Evolutionary conservation across 2,888 invertebrate species (phyloP).

Genomic region (Branchipolynoe longqiensis): DNA sequence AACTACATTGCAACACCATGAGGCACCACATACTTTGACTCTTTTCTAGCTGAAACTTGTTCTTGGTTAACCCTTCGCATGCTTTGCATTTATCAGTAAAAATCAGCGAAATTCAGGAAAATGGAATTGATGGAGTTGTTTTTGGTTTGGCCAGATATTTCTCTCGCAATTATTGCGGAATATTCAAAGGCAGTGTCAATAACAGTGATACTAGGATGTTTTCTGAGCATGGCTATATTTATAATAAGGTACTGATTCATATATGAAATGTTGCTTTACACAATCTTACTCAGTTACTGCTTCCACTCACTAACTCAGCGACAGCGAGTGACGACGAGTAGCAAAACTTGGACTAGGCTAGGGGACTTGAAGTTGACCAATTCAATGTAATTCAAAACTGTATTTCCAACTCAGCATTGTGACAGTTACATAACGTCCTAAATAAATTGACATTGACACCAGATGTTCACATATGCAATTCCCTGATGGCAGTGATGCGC

Average conservation of each 20-base stretch:
- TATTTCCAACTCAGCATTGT: background rate
- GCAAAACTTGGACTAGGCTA: background rate
- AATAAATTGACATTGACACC: too few relatives aligned
- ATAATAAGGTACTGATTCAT: constrained; percentile 5
- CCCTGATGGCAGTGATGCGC: too few relatives aligned
- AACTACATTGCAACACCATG: too few relatives aligned
- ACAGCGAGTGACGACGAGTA: background rate
- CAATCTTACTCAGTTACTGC: background rate
- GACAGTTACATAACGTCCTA: background rate
- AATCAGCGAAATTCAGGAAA: too few relatives aligned
- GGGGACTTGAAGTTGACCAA: background rate
- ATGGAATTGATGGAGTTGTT: too few relatives aligned
- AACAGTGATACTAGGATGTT: constrained; percentile 26
- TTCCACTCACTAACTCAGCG: background rate
- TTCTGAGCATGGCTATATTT: constrained; percentile 35
- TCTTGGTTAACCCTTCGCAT: too few relatives aligned
- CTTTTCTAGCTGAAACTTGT: too few relatives aligned
- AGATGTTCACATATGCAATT: too few relatives aligned
- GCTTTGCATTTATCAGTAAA: too few relatives aligned
- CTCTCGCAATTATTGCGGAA: constrained; percentile 44
- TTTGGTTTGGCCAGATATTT: constrained; percentile 29
- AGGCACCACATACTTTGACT: too few relatives aligned
- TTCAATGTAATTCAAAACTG: background rate
- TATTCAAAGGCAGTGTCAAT: constrained; percentile 46
- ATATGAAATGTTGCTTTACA: background rate